Percentiles rank a stretch among this genome's conserved stretches.
phyloP scores from a whole-genome alignment of 2,113 vertebrate species.

The Eublepharis macularius region DNA sequence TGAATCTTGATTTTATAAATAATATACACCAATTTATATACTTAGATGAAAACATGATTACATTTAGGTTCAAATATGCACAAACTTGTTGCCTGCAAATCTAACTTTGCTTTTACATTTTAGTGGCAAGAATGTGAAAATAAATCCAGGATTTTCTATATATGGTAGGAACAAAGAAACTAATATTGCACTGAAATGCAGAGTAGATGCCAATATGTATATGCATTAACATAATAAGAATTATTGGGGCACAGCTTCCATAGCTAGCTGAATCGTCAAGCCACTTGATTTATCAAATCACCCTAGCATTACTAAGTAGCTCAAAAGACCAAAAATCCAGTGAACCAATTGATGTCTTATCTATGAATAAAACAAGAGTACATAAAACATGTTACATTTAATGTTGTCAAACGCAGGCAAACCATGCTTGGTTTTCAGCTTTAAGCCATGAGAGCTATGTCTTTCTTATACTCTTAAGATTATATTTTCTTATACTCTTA shows the following conservation, averaged over 20 bases:
- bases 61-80: conserved; percentile 8
- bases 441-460: no score
- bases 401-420: neutral
- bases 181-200: neutral
- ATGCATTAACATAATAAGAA: no score
- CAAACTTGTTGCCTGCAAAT: neutral
- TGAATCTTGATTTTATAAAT: conserved; percentile 57
- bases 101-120: neutral
- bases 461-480: neutral
- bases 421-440: neutral
- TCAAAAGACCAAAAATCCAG: neutral
- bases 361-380: neutral
- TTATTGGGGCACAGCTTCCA: neutral
- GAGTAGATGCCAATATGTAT: neutral
- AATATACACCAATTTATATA: conserved; percentile 28
- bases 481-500: neutral
- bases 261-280: neutral
- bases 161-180: neutral
- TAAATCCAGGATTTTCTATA: neutral
- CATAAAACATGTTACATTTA: neutral
- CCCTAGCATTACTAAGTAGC: neutral
- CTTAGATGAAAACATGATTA: conserved; percentile 39
- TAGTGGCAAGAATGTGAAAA: neutral
- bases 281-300: neutral
- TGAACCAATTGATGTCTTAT: neutral